Conservation (phyloP, 35 echinoderm and acorn worm genomes). For the Apostichopus japonicus region DNA sequence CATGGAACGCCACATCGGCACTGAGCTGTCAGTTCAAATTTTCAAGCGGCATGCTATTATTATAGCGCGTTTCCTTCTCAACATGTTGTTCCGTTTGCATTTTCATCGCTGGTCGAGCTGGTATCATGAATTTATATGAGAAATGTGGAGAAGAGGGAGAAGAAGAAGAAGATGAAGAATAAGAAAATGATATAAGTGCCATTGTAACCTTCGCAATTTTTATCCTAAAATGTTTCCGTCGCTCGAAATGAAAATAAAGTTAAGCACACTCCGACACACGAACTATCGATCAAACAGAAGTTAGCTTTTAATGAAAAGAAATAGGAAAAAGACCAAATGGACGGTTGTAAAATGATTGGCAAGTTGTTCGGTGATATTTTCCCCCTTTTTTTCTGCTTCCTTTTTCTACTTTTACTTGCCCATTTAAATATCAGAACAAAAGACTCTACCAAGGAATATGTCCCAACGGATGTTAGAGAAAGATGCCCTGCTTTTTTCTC, state of each 20-base stretch:
- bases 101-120: neutral
- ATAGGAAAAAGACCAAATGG: neutral
- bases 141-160: neutral
- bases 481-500: neutral
- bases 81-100: neutral
- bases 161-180: neutral
- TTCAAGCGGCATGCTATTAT: neutral
- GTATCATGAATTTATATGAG: constrained; percentile 18
- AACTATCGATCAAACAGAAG: constrained; percentile 34
- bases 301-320: neutral
- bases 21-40: neutral
- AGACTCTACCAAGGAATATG: neutral
- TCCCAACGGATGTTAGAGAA: neutral
- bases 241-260: neutral
- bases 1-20: neutral
- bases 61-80: constrained; percentile 24
- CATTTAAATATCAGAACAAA: neutral
- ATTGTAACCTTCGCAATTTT: constrained; percentile 25
- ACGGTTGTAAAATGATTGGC: neutral
- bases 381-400: too few species aligned
- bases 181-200: neutral
- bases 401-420: neutral
- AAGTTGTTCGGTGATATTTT: neutral
- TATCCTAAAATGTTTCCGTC: constrained; percentile 22
- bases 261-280: constrained; percentile 35